Evolutionary conservation across 2,113 vertebrate genomes (phyloP), one percentile per base, ranked within the genome.

Genomic region (Ascaphus truei): DNA sequence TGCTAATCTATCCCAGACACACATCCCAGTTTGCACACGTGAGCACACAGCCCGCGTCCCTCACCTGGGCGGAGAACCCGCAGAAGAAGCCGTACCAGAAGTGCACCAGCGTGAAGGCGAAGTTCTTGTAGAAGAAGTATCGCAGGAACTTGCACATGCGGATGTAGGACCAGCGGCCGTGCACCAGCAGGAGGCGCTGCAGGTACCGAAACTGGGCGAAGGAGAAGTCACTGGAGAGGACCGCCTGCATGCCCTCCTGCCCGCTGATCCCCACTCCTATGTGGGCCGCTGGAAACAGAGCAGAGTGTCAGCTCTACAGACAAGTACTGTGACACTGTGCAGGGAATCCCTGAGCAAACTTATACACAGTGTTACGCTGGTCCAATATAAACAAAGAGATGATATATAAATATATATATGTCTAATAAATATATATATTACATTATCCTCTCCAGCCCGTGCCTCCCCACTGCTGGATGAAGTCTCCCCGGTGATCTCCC

Each of bases 81-180:
- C 86, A 96, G 87, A 91, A 98, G 92, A 97, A 98, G 43, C 86
- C 93, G 6, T 95, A 98, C 96, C 97, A 99, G 87, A 98, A 93
- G 57, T 99, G 95, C 12, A 98, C 90, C 22, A 99, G 81, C 0
- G 96, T 98, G 79, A 98, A 99, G 78, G 92, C 89, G 80, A 99
- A 99, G 84, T 98, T 99, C 84, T 98, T 99, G 72, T 96, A 98
- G 80, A 99, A 99, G 79, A 99, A 99, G 72, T 98, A 98, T 25
- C 83, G 79, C n/a, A 99, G 89, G 78, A 99, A 99, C 76, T 93
- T 95, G 91, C 93, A 96, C 93, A 98, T 97, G 84, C 96, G 93
- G 36, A 94, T 84, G 63, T 99, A 99, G 12, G 95, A 98, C 97
- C 96, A 99, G 43, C 95, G 92, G 1, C 96, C 97, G 0, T 98